These are phyloP conservation scores for Tetrao urogallus DNA, from an alignment of 2,113 vertebrate genomes.

Conservation along the genomic window DNA sequence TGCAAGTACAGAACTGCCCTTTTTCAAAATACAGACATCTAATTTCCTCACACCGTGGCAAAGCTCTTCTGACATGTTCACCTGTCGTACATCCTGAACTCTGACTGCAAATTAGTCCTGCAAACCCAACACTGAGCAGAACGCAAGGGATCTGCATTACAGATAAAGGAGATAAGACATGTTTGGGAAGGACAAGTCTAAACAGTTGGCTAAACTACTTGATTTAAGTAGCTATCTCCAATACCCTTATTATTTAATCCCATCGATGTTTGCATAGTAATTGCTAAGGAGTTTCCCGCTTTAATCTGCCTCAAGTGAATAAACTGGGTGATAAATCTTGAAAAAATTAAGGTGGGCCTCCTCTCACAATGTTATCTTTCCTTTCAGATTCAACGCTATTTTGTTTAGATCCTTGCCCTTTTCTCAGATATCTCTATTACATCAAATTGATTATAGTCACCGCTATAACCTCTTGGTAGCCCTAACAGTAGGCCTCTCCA, in stretches of 20 bases:
- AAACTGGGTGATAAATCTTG: neutral
- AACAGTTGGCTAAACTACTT: neutral
- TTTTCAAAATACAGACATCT: neutral
- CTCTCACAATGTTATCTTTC: neutral
- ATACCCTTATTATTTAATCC: slow-evolving; percentile 3
- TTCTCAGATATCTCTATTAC: neutral
- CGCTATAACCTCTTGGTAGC: neutral
- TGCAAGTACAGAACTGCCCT: neutral
- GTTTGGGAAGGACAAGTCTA: neutral
- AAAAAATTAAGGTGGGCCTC: neutral
- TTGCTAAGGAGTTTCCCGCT: neutral
- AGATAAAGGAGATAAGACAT: neutral
- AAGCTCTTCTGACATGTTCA: neutral
- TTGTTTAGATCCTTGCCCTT: slow-evolving; percentile 32
- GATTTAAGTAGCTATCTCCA: neutral
- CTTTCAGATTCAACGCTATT: neutral
- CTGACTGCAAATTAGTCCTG: neutral
- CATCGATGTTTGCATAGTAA: slow-evolving; percentile 10
- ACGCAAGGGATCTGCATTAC: neutral
- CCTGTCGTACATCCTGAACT: neutral
- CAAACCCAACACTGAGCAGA: neutral
- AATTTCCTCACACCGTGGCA: neutral
- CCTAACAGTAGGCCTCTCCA: neutral
- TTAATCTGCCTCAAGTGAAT: slow-evolving; percentile 23
- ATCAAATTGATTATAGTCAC: neutral